phyloP scores from a whole-genome alignment of 1,140 invertebrate species.

The Gonatopus flavifemur region DNA sequence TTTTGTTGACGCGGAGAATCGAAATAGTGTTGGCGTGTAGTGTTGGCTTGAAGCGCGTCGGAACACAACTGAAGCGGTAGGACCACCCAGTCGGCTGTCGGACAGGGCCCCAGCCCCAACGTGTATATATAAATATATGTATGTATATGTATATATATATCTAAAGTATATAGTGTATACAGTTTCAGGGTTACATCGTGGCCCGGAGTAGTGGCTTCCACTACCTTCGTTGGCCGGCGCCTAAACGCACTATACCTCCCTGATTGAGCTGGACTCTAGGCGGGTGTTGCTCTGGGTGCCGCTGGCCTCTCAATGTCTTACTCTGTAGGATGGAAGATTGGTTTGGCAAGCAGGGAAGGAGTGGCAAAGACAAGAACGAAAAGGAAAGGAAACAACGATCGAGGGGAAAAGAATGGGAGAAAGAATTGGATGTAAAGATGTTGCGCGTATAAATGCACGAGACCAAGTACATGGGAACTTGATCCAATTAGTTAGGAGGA shows the following conservation, averaged over 20 bases:
- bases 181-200: conserved; percentile 49
- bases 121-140: background rate
- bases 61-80: conserved; percentile 59
- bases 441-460: too few species aligned
- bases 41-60: conserved; percentile 58
- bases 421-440: too few species aligned
- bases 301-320: conserved; percentile 59
- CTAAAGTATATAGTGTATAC: conserved; percentile 32
- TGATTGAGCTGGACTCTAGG: conserved; percentile 50
- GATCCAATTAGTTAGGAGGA: too few species aligned
- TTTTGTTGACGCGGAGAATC: conserved; percentile 18
- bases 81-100: conserved; percentile 56
- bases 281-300: too few species aligned
- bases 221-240: conserved; percentile 38
- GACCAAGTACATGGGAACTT: too few species aligned
- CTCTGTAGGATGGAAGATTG: conserved; percentile 53
- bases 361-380: conserved; percentile 11
- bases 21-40: conserved; percentile 44
- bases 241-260: conserved; percentile 27
- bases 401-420: conserved; percentile 15
- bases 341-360: conserved; percentile 37
- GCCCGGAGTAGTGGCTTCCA: conserved; percentile 44
- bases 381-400: conserved; percentile 12
- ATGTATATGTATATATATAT: background rate
- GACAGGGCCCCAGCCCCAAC: conserved; percentile 44